phyloP scores from a whole-genome alignment of 2,888 invertebrate genomes.

The Calliopum simillimum region DNA sequence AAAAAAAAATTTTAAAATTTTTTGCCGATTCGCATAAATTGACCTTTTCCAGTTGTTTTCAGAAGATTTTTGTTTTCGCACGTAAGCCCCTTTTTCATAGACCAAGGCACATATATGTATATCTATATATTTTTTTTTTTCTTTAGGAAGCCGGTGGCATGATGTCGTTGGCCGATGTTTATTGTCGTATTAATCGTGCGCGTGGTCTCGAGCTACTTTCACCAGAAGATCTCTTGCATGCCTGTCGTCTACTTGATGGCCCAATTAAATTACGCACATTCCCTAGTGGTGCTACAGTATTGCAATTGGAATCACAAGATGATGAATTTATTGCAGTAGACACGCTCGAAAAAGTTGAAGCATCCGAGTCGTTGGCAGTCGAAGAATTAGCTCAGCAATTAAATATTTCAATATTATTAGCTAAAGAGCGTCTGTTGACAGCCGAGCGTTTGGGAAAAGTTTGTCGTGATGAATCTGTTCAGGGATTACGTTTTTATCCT shows the following conservation, averaged over 20 bases:
- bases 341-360: conserved; percentile 74
- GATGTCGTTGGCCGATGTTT: conserved; percentile 96
- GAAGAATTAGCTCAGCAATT: conserved; percentile 87
- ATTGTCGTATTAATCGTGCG: conserved; percentile 96
- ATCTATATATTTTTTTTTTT: neutral
- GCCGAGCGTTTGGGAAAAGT: conserved; percentile 88
- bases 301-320: conserved; percentile 84
- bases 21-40: too few relatives aligned
- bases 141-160: conserved; percentile 90
- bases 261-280: conserved; percentile 85
- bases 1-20: too few relatives aligned
- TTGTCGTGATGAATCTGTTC: conserved; percentile 95
- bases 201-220: conserved; percentile 95
- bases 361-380: conserved; percentile 80
- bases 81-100: neutral
- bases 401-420: conserved; percentile 88
- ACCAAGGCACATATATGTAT: neutral
- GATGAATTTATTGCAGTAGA: conserved; percentile 78
- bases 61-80: too few relatives aligned
- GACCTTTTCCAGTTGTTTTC: too few relatives aligned
- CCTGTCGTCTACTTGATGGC: conserved; percentile 78
- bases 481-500: conserved; percentile 94
- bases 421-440: conserved; percentile 88
- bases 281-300: conserved; percentile 94
- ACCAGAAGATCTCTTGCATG: conserved; percentile 95